Evolutionary conservation across 2,797 vertebrate species (phyloP).

Genomic region (Odontamblyopus rebecca): DNA sequence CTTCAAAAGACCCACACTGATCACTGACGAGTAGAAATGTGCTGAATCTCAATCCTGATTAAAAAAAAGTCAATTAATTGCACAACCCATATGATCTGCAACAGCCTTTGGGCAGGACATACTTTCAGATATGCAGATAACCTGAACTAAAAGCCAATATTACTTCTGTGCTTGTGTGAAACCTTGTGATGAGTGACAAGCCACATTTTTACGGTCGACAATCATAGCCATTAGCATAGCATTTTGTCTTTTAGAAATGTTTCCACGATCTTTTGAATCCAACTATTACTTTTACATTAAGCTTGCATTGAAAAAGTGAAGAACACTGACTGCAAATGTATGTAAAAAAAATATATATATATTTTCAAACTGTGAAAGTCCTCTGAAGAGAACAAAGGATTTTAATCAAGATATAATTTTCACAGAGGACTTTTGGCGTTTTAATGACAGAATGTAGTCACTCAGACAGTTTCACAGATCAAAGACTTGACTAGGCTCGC

Average conservation of each 20-base stretch:
- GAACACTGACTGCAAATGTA: neutral
- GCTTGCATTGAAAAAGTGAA: neutral
- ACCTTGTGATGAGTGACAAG: no score
- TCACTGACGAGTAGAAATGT: no score
- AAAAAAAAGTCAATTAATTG: no score
- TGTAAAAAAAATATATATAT: neutral
- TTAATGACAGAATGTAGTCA: neutral
- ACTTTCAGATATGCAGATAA: no score
- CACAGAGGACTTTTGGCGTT: neutral
- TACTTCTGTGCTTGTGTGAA: no score
- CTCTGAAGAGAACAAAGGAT: neutral
- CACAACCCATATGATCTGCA: no score
- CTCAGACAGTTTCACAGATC: neutral
- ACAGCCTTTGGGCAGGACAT: no score
- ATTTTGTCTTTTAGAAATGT: neutral
- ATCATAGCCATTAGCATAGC: neutral
- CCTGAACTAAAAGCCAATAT: no score
- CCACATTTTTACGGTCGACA: neutral
- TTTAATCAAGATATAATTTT: constrained; percentile 4
- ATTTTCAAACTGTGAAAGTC: neutral
- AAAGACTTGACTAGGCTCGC: neutral
- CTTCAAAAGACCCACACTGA: no score
- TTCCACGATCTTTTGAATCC: neutral
- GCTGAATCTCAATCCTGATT: no score
- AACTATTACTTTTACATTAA: neutral